Conservation (phyloP, 2,113 vertebrate genomes). For the Diglossa brunneiventris region DNA sequence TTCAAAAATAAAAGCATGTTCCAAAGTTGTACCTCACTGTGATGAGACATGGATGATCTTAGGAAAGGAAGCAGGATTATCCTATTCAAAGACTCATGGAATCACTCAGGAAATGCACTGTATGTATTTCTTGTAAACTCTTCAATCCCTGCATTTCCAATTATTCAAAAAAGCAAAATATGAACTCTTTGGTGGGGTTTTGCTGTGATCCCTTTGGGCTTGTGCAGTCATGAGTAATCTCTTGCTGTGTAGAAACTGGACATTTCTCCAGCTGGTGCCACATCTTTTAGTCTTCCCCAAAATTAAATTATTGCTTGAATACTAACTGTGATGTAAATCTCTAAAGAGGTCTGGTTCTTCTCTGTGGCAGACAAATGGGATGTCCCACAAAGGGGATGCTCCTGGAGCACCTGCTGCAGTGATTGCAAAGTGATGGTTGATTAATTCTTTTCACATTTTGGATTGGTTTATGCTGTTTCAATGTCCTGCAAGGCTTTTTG, state of each 20-base stretch:
- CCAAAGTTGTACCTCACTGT: neutral
- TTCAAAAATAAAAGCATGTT: neutral
- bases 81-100: neutral
- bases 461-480: neutral
- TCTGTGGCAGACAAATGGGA: neutral
- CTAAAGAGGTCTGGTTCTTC: neutral
- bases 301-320: neutral
- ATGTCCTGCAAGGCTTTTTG: neutral
- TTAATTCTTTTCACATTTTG: neutral
- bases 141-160: neutral
- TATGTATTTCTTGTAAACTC: neutral
- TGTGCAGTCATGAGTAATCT: rapidly evolving
- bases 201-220: neutral
- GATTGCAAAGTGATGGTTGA: neutral
- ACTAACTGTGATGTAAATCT: neutral
- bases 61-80: neutral
- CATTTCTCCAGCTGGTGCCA: neutral
- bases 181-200: neutral
- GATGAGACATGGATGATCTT: neutral
- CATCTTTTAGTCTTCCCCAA: neutral
- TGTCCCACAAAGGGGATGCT: neutral
- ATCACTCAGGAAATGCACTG: neutral
- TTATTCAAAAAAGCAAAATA: neutral
- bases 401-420: neutral
- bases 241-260: neutral